Conservation (phyloP, 1,140 invertebrate species). For the Drosophila rhopaloa region DNA sequence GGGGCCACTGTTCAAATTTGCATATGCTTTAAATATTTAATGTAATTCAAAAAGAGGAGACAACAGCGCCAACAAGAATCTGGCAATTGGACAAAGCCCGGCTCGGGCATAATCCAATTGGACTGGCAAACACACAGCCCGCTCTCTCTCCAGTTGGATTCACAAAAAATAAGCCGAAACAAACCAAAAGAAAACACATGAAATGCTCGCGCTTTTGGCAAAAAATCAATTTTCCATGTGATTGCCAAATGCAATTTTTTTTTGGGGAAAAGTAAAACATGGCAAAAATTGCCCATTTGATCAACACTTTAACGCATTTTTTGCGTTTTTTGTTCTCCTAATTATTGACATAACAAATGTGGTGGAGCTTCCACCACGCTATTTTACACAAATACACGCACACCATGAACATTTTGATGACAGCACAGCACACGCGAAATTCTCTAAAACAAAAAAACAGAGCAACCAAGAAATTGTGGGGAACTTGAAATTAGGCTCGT, state of each 20-base stretch:
- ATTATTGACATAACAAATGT: constrained; percentile 82
- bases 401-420: constrained; percentile 23
- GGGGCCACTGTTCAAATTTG: constrained; percentile 79
- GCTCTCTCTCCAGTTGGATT: constrained; percentile 5
- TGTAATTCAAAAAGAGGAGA: constrained; percentile 78
- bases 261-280: constrained; percentile 27
- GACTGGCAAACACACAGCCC: constrained; percentile 19
- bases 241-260: constrained; percentile 68
- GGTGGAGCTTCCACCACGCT: constrained; percentile 22
- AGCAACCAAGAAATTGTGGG: constrained; percentile 24
- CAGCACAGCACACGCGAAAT: constrained; percentile 67
- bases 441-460: constrained; percentile 43
- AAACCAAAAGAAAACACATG: constrained; percentile 30
- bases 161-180: constrained; percentile 17
- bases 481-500: neutral
- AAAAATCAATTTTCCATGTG: constrained; percentile 80
- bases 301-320: constrained; percentile 56
- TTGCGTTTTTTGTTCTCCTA: constrained; percentile 57
- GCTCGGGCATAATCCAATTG: constrained; percentile 57
- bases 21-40: constrained; percentile 83
- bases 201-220: constrained; percentile 69
- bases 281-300: constrained; percentile 12
- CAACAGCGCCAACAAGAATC: constrained; percentile 48
- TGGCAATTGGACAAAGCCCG: constrained; percentile 63
- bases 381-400: constrained; percentile 6